A percentile compares a stretch with the other conserved stretches of the same genome.
These are phyloP conservation scores for Argynnis bischoffii DNA, from an alignment of 2,888 invertebrate species.

Conservation along the genomic window DNA sequence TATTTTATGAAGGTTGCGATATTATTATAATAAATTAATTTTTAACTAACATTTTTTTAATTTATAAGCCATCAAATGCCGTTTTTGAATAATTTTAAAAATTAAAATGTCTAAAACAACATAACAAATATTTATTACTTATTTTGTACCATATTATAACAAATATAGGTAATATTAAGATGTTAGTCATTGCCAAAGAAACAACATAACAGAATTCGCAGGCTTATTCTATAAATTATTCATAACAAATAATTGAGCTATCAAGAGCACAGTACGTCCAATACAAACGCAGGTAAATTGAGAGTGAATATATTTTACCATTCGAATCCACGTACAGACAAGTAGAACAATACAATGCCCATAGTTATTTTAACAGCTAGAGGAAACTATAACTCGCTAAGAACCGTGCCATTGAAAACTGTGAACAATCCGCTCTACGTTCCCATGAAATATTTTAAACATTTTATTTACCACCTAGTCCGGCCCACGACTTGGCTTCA, in stretches of 20 bases:
- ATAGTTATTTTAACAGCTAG: slow-evolving; percentile 53
- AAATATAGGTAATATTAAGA: not conserved
- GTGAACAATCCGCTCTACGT: slow-evolving; percentile 45
- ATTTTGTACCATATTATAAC: too few relatives aligned
- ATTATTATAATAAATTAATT: too few relatives aligned
- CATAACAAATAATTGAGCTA: slow-evolving; percentile 21
- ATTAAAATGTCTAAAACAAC: too few relatives aligned
- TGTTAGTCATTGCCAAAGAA: slow-evolving; percentile 2
- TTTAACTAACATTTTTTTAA: too few relatives aligned
- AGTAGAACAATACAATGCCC: slow-evolving; percentile 51
- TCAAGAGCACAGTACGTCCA: slow-evolving; percentile 14
- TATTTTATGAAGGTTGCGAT: too few relatives aligned
- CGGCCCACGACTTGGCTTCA: slow-evolving; percentile 66
- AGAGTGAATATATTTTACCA: slow-evolving; percentile 34
- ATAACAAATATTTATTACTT: not conserved
- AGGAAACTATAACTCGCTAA: slow-evolving; percentile 51
- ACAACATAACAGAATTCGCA: slow-evolving; percentile 19
- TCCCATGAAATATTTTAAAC: slow-evolving; percentile 44
- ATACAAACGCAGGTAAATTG: slow-evolving; percentile 29
- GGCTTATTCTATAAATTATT: slow-evolving; percentile 20
- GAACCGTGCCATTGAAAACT: slow-evolving; percentile 48
- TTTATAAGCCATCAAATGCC: too few relatives aligned
- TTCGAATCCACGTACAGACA: slow-evolving; percentile 37
- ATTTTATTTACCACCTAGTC: slow-evolving; percentile 53
- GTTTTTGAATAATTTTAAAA: too few relatives aligned